These are phyloP conservation scores for Carollia perspicillata DNA, from an alignment of 2,113 vertebrate species.

Conservation along the genomic window DNA sequence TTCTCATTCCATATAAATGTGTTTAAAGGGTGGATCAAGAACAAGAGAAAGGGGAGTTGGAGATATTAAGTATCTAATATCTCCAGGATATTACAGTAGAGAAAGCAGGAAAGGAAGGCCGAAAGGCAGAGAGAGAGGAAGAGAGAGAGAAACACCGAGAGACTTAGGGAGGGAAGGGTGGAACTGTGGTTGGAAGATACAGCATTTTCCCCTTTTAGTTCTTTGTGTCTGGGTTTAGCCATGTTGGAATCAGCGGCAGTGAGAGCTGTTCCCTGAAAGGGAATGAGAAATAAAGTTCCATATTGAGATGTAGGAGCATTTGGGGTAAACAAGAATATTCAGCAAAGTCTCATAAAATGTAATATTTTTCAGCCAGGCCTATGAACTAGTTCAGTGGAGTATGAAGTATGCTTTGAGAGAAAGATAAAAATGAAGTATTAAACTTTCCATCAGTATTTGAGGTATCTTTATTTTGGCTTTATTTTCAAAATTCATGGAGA, in stretches of 20 bases:
- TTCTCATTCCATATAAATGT: background rate
- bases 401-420: constrained; percentile 37
- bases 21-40: background rate
- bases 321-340: background rate
- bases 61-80: background rate
- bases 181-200: background rate
- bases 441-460: background rate
- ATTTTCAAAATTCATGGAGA: constrained; percentile 28
- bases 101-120: background rate
- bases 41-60: background rate
- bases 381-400: background rate
- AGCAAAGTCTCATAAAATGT: constrained; percentile 32
- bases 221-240: background rate
- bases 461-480: constrained; percentile 34
- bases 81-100: background rate
- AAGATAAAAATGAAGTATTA: constrained; percentile 60
- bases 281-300: constrained; percentile 53
- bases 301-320: background rate
- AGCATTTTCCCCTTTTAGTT: background rate
- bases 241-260: background rate
- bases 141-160: background rate
- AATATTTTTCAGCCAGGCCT: constrained; percentile 43
- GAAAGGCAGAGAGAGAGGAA: background rate
- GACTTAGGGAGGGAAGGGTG: too few species aligned
- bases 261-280: background rate